Evolutionary conservation across 2,113 vertebrate species (phyloP).

Genomic region (Empidonax alnorum): DNA sequence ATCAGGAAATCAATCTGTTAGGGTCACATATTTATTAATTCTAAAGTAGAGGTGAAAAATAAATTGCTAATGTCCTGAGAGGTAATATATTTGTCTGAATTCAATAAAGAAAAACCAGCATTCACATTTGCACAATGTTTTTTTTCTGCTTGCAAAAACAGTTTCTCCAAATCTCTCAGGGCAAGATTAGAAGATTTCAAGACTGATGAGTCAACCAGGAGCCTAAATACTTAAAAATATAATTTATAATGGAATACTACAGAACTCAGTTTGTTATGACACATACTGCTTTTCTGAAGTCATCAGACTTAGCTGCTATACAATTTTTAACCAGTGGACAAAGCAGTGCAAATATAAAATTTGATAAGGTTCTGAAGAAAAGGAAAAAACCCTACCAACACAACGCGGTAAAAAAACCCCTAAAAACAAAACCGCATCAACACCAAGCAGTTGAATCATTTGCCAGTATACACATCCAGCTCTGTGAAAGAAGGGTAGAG

Average conservation of each 20-base stretch:
- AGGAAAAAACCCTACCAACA: fast-evolving
- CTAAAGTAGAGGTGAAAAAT: background rate
- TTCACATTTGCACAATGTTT: background rate
- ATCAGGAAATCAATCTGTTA: background rate
- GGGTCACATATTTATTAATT: background rate
- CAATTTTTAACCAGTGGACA: background rate
- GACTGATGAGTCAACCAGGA: background rate
- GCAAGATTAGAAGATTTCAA: background rate
- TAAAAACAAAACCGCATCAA: background rate
- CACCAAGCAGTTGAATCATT: background rate
- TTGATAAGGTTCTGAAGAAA: background rate
- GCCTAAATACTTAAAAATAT: background rate
- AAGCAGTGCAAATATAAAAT: background rate
- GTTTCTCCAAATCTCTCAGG: background rate
- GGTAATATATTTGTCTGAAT: background rate
- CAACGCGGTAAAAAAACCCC: background rate
- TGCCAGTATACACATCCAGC: background rate
- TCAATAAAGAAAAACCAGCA: background rate
- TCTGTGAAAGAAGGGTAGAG: background rate
- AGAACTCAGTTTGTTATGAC: background rate
- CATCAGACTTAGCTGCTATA: background rate
- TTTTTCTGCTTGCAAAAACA: background rate
- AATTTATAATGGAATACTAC: background rate
- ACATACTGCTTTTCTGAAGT: background rate
- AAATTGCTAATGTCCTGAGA: background rate